Conservation (phyloP, 2,797 vertebrate species). For the Valencia hispanica region DNA sequence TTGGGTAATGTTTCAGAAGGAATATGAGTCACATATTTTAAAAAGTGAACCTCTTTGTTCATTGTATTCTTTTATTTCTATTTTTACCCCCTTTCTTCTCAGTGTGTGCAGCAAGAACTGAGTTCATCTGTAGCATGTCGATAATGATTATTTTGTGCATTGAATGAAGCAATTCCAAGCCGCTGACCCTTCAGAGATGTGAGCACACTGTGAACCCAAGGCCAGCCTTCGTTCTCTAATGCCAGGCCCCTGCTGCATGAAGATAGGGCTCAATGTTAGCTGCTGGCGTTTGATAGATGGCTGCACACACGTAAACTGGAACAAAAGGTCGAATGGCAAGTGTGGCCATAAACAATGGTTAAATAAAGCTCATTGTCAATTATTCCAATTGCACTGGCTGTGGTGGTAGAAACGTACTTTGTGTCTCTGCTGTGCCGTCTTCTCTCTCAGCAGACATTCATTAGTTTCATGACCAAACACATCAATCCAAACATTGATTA, state of each 20-base stretch:
- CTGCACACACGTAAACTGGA: slow-evolving; percentile 3
- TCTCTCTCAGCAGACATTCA: background rate
- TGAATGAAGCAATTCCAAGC: slow-evolving; percentile 23
- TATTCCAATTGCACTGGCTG: background rate
- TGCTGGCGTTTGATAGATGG: slow-evolving; percentile 26
- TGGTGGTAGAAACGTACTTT: background rate
- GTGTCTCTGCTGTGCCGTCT: background rate
- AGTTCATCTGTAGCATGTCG: slow-evolving; percentile 23
- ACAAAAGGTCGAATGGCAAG: slow-evolving; percentile 23
- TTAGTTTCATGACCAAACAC: background rate
- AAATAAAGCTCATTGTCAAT: slow-evolving; percentile 3
- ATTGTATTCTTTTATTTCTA: background rate
- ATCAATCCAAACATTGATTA: background rate
- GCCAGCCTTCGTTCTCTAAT: slow-evolving; percentile 14
- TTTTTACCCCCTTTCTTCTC: background rate
- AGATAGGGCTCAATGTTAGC: slow-evolving; percentile 21
- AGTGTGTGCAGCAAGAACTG: background rate
- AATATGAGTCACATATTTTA: background rate
- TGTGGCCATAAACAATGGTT: background rate
- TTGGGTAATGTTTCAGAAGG: background rate
- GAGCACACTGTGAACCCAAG: slow-evolving; percentile 1
- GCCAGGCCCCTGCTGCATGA: slow-evolving; percentile 26
- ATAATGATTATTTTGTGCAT: slow-evolving; percentile 31
- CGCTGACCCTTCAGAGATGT: slow-evolving; percentile 25
- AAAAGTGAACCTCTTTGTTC: background rate